A percentile compares a stretch with the other conserved stretches of the same genome.
Evolutionary conservation across 2,888 invertebrate species (phyloP).

Genomic region (Xanthia icteritia): DNA sequence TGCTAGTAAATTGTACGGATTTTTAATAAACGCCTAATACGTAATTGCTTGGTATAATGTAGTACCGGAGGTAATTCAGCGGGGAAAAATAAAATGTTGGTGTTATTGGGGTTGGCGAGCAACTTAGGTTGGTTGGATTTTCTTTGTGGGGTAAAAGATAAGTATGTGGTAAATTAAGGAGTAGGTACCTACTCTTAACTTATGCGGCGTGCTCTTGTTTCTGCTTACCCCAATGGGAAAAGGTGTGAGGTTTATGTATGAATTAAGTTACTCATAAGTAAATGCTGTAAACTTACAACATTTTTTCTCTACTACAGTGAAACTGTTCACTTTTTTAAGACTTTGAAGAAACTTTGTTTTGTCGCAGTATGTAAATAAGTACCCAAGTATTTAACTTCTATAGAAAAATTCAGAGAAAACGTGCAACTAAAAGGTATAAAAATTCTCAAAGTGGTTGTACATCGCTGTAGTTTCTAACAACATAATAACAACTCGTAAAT

Average conservation of each 20-base stretch:
- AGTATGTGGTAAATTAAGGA: background rate
- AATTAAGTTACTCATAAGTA: background rate
- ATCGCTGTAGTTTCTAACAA: slow-evolving; percentile 8
- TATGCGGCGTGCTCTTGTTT: background rate
- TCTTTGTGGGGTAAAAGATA: background rate
- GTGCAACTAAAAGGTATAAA: background rate
- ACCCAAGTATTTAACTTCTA: background rate
- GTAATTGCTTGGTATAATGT: slow-evolving; percentile 12
- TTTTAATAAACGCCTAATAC: slow-evolving; percentile 34
- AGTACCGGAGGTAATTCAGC: background rate
- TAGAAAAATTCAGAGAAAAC: background rate
- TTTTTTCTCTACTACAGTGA: background rate
- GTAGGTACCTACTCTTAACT: background rate
- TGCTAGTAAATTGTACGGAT: slow-evolving; percentile 36
- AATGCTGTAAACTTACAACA: background rate
- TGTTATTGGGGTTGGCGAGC: slow-evolving; percentile 4
- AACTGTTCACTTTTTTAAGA: background rate
- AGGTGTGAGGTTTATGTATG: background rate
- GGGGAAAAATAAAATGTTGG: slow-evolving; percentile 18
- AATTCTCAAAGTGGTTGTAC: background rate
- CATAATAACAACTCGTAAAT: slow-evolving; percentile 15
- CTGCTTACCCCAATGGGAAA: background rate
- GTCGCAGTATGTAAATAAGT: slow-evolving; percentile 19
- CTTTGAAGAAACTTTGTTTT: slow-evolving; percentile 16
- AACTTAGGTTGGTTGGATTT: background rate